A percentile compares a stretch with the other conserved stretches of the same genome.
Conservation (phyloP, 1,140 invertebrate species). For the Sminthurides bifidus region DNA sequence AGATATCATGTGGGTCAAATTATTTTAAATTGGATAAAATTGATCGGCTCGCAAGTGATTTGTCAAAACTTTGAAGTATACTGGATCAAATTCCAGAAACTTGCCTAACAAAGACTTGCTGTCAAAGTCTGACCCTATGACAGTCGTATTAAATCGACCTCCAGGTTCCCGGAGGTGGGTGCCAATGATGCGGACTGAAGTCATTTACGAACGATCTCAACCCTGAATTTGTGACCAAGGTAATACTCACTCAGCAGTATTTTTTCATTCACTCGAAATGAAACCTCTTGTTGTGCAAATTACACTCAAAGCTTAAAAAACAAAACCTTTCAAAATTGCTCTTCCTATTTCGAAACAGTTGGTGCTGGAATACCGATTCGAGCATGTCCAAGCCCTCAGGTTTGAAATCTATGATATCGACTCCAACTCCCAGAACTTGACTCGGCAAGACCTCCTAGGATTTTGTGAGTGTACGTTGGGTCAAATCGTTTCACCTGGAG, state of each 20-base stretch:
- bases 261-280: background rate
- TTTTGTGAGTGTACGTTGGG: background rate
- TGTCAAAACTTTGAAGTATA: too few relatives aligned
- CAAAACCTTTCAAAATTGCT: background rate
- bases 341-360: conserved; percentile 30
- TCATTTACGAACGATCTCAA: conserved; percentile 46
- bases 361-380: conserved; percentile 35
- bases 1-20: background rate
- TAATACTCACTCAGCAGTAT: conserved; percentile 15
- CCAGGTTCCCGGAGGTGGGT: conserved; percentile 40
- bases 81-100: background rate
- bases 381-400: conserved; percentile 41
- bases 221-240: conserved; percentile 46
- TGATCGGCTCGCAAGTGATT: too few relatives aligned
- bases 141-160: conserved; percentile 42
- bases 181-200: conserved; percentile 47
- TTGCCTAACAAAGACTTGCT: background rate
- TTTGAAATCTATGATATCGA: conserved; percentile 46
- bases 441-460: background rate
- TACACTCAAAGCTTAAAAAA: background rate
- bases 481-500: background rate
- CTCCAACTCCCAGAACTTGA: conserved; percentile 38
- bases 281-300: background rate
- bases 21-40: too few relatives aligned
- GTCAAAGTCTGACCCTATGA: conserved; percentile 45